Evolutionary conservation across 2,888 invertebrate species (phyloP).

Genomic region (Drosophila neonasuta): DNA sequence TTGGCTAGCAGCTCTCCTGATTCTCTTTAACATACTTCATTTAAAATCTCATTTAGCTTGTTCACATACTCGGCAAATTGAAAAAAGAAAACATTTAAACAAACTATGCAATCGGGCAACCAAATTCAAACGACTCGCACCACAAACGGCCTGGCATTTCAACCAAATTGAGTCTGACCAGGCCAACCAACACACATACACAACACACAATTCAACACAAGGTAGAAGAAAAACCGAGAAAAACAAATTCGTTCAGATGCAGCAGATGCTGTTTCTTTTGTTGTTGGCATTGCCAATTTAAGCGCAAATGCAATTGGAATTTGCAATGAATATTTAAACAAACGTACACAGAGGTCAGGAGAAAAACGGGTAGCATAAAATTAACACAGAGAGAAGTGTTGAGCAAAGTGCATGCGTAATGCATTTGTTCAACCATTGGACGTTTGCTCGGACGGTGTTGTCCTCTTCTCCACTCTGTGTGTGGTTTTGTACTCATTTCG

Average conservation of each 20-base stretch:
- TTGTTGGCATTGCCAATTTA: slow-evolving; percentile 70
- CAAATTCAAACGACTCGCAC: slow-evolving; percentile 45
- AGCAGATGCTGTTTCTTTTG: slow-evolving; percentile 35
- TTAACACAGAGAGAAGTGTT: slow-evolving; percentile 72
- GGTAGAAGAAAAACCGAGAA: slow-evolving; percentile 26
- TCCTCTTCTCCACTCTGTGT: neutral
- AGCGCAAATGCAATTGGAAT: slow-evolving; percentile 75
- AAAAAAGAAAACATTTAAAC: slow-evolving; percentile 32
- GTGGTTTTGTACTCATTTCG: slow-evolving; percentile 39
- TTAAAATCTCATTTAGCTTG: slow-evolving; percentile 10
- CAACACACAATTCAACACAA: slow-evolving; percentile 8
- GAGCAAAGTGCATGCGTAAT: slow-evolving; percentile 76
- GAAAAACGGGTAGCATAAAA: slow-evolving; percentile 59
- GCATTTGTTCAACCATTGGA: slow-evolving; percentile 53
- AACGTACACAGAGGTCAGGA: slow-evolving; percentile 38
- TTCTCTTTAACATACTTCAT: neutral
- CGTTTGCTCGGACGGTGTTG: neutral
- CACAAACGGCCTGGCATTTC: slow-evolving; percentile 44
- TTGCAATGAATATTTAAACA: slow-evolving; percentile 72
- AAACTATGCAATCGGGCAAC: slow-evolving; percentile 34
- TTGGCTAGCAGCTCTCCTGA: too few relatives aligned
- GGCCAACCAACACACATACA: slow-evolving; percentile 5
- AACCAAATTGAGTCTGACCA: slow-evolving; percentile 57
- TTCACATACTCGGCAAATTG: slow-evolving; percentile 7
- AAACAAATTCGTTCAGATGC: slow-evolving; percentile 39